Base-by-base conservation (phyloP, 1,140 invertebrate genomes). In the Drosophila nebulosa region DNA sequence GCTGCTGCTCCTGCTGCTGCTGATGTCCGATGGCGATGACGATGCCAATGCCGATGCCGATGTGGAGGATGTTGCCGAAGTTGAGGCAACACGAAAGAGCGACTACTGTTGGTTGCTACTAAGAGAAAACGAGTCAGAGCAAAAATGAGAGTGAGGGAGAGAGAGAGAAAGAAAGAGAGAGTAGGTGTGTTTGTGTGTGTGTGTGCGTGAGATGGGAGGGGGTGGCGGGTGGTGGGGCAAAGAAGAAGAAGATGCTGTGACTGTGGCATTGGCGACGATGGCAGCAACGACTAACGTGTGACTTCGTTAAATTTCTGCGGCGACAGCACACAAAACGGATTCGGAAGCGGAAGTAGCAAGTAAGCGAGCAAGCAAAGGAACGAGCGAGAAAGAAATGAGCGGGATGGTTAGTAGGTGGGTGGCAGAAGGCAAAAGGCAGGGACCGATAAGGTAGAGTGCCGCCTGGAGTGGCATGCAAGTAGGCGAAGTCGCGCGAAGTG, bases 241-340 rank as follows among this genome's bases (percentile, higher is more conserved):
- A 12, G 42, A 42, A 36, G 42, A 30, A 55, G n/a, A 59, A 56
- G 59, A 24, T 57, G 50, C 57, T 55, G 16, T 46, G 39, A 46
- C 16, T 46, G 39, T 58, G 64, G 39, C 58, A 78, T 68, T 66
- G 76, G 64, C 72, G 72, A 74, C 65, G 51, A 42, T 56, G 69
- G 74, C 74, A 72, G 63, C 39, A 46, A 46, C 64, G 75, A 61
- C 71, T 74, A 78, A 78, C 83, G 83, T 88, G 83, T 81, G 83
- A 88, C 84, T 88, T 88, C 83, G 83, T 88, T 88, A 88, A 88
- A 88, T 85, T 88, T 88, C 83, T 88, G 83, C 83, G 83, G 83
- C 83, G 83, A 88, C 83, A 88, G 83, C 83, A 88, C 83, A 88
- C 83, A 88, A 88, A 88, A 88, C 83, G 83, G 83, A 88, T 88